Percentiles rank a stretch among this genome's conserved stretches.
Conservation (phyloP, 2,797 vertebrate genomes). For the Spondyliosoma cantharus region DNA sequence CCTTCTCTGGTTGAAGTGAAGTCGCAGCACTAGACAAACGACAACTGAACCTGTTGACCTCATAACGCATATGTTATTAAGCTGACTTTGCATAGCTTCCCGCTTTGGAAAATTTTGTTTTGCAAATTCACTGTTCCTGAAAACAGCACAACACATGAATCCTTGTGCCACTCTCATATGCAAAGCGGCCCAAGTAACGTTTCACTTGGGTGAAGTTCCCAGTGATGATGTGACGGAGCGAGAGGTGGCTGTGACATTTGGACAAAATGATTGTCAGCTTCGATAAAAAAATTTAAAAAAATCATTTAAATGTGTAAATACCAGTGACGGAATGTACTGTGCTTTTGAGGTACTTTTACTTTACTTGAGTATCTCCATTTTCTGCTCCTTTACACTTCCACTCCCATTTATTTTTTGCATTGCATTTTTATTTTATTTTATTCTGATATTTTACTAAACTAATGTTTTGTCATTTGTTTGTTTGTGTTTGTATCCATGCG, state of each 20-base stretch:
- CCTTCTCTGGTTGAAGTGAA: background rate
- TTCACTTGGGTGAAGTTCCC: fast-evolving
- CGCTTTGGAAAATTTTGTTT: conserved; percentile 47
- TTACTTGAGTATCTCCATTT: too few relatives aligned
- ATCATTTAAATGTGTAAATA: too few relatives aligned
- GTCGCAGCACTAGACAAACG: background rate
- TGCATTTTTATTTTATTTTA: too few relatives aligned
- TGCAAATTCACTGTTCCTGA: conserved; percentile 56
- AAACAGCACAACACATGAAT: background rate
- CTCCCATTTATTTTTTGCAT: too few relatives aligned
- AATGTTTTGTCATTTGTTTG: too few relatives aligned
- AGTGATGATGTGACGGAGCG: background rate
- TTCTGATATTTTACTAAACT: too few relatives aligned
- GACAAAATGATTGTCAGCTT: too few relatives aligned
- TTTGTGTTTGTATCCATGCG: too few relatives aligned
- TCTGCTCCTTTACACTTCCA: too few relatives aligned
- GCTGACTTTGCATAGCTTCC: conserved; percentile 50
- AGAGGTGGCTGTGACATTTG: background rate
- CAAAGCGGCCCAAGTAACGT: conserved; percentile 23
- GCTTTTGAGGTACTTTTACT: too few relatives aligned
- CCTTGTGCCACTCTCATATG: background rate
- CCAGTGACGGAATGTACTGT: too few relatives aligned
- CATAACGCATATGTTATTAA: background rate
- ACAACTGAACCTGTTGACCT: background rate
- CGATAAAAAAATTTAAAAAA: too few relatives aligned